Percentiles rank a stretch among this genome's conserved stretches.
These are phyloP conservation scores for Trissolcus japonicus DNA, from an alignment of 2,888 invertebrate species.

Conservation along the genomic window DNA sequence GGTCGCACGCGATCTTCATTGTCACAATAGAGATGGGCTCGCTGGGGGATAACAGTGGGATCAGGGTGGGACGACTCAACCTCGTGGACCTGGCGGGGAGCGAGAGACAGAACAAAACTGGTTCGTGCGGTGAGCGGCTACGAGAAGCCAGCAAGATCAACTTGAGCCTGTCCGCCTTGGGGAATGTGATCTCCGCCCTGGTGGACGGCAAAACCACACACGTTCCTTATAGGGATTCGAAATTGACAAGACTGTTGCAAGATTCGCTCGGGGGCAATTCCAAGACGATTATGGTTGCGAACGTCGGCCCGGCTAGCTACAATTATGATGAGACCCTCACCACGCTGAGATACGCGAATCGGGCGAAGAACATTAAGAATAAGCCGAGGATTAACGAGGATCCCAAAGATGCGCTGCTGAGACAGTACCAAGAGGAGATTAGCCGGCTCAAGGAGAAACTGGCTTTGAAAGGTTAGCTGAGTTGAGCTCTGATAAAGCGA, in stretches of 20 bases:
- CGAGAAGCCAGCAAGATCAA: conserved; percentile 99
- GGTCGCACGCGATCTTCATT: conserved; percentile 98
- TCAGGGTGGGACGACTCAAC: conserved; percentile 94
- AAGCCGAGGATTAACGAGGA: conserved; percentile 99
- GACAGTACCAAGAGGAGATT: conserved; percentile 97
- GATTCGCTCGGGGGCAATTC: conserved; percentile 99
- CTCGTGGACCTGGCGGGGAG: conserved; percentile 98
- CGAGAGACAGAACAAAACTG: conserved; percentile 97
- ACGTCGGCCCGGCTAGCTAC: conserved; percentile 97
- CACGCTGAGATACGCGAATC: conserved; percentile 95
- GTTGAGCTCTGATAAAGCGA: no score
- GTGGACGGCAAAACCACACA: conserved; percentile 95
- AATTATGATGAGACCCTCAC: conserved; percentile 98
- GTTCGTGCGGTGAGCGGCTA: conserved; percentile 93
- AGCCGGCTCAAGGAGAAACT: conserved; percentile 81
- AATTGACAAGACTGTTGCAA: conserved; percentile 95
- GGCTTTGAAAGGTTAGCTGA: conserved; percentile 65
- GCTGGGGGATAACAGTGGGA: conserved; percentile 79
- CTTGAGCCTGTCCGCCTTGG: conserved; percentile 96
- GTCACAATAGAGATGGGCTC: conserved; percentile 97
- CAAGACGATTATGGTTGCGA: conserved; percentile 99
- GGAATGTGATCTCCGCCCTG: conserved; percentile 98
- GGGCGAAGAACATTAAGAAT: conserved; percentile 99
- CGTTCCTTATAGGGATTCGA: conserved; percentile 98
- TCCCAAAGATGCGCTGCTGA: conserved; percentile 96